Percentiles rank a stretch among this genome's conserved stretches.
phyloP scores from a whole-genome alignment of 2,113 vertebrate species.

The Pungitius pungitius region DNA sequence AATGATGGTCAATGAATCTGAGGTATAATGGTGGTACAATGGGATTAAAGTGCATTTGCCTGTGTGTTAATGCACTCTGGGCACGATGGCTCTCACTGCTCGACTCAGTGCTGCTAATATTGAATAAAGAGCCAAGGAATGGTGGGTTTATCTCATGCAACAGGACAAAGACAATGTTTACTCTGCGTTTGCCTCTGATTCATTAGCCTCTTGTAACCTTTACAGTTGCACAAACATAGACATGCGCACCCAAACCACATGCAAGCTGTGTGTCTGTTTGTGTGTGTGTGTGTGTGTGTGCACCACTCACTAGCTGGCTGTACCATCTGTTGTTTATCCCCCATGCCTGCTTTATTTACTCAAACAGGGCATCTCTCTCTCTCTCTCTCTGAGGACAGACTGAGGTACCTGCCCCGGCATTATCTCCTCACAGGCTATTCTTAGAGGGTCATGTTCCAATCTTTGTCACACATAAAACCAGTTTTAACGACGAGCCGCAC shows the following conservation, averaged over 20 bases:
- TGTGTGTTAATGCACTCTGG: conserved; percentile 46
- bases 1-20: conserved; percentile 29
- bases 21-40: conserved; percentile 28
- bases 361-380: conserved; percentile 75
- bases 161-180: conserved; percentile 71
- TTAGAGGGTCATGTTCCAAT: conserved; percentile 67
- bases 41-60: conserved; percentile 39
- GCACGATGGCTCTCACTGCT: conserved; percentile 23
- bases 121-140: conserved; percentile 46
- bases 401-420: conserved; percentile 46
- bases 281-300: conserved; percentile 31
- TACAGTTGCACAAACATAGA: conserved; percentile 58
- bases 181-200: conserved; percentile 61
- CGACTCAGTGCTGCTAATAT: conserved; percentile 12
- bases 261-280: conserved; percentile 14
- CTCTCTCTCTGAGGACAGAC: conserved; percentile 54
- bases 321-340: conserved; percentile 86
- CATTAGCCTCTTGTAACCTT: conserved; percentile 65
- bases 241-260: conserved; percentile 54
- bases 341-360: conserved; percentile 88
- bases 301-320: conserved; percentile 54
- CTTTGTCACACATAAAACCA: conserved; percentile 64
- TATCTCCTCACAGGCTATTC: conserved; percentile 68
- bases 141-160: conserved; percentile 50
- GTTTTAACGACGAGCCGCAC: conserved; percentile 56